Evolutionary conservation across 2,888 invertebrate genomes (phyloP).

Genomic region (Hofmannophila pseudospretella): DNA sequence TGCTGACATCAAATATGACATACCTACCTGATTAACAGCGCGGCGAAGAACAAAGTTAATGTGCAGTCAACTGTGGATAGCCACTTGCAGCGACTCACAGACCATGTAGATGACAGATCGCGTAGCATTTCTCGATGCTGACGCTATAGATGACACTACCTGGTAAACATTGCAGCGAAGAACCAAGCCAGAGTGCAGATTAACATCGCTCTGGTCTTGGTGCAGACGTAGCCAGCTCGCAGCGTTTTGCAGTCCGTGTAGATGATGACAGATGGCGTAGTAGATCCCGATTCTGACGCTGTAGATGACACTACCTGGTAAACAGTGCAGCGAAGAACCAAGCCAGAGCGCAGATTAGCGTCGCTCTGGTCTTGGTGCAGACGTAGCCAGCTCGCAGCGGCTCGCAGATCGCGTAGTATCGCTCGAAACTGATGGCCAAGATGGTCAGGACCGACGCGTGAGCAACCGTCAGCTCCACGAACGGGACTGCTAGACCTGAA

Average conservation of each 20-base stretch:
- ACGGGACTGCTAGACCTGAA: conserved; percentile 93
- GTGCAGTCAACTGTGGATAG: conserved; percentile 89
- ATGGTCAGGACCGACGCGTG: conserved; percentile 96
- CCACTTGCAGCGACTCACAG: too few relatives aligned
- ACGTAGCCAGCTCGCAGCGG: conserved; percentile 93
- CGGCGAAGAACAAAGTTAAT: conserved; percentile 90
- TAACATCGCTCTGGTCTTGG: conserved; percentile 88
- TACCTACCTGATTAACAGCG: conserved; percentile 93
- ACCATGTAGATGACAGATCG: too few relatives aligned
- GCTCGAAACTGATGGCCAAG: conserved; percentile 94
- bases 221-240: too few relatives aligned
- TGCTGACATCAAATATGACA: too few relatives aligned
- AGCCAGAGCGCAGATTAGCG: conserved; percentile 87
- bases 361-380: conserved; percentile 90
- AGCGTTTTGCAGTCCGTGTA: too few relatives aligned
- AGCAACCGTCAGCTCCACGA: conserved; percentile 93
- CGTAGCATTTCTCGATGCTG: too few relatives aligned
- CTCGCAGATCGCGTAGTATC: conserved; percentile 93
- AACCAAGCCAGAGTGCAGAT: conserved; percentile 91
- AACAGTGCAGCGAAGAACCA: conserved; percentile 91
- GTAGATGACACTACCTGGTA: conserved; percentile 92
- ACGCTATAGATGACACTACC: too few relatives aligned
- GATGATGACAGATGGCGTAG: too few relatives aligned
- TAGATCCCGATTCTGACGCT: conserved; percentile 94
- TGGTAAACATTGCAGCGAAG: conserved; percentile 89